phyloP scores from a whole-genome alignment of 2,888 invertebrate genomes.

The Eueremaeus valkanovi region DNA sequence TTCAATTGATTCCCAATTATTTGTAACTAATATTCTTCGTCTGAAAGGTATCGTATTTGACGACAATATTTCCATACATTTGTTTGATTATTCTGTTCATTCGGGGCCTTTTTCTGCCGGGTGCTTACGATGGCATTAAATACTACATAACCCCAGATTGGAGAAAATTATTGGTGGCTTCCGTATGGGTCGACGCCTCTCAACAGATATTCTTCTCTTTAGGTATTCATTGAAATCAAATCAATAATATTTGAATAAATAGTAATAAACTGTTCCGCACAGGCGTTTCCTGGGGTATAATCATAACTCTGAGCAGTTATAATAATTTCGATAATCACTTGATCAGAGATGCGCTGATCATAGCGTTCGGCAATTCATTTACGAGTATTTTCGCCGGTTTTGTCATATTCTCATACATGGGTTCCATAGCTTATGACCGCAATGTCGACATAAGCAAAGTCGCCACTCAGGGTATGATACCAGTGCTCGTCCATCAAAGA shows the following conservation, averaged over 20 bases:
- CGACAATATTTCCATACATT: conserved; percentile 67
- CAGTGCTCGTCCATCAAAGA: too few relatives aligned
- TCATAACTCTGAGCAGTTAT: conserved; percentile 54
- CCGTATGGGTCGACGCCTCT: conserved; percentile 41
- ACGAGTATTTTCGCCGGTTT: conserved; percentile 38
- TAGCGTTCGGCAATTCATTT: neutral
- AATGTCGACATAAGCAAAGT: conserved; percentile 61
- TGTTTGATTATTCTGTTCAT: conserved; percentile 59
- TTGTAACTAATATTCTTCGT: neutral
- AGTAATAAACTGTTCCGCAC: conserved; percentile 40
- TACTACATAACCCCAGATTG: conserved; percentile 42
- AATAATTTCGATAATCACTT: conserved; percentile 54
- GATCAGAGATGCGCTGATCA: neutral
- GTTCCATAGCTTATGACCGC: conserved; percentile 65
- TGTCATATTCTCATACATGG: neutral
- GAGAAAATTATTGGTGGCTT: neutral
- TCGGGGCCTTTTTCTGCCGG: conserved; percentile 39
- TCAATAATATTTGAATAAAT: too few relatives aligned
- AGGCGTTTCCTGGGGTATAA: conserved; percentile 49
- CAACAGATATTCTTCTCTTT: conserved; percentile 38
- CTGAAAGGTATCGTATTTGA: conserved; percentile 37
- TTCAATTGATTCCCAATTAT: neutral
- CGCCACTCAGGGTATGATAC: conserved; percentile 64
- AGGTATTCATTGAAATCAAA: neutral
- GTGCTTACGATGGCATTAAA: conserved; percentile 39